A percentile compares a stretch with the other conserved stretches of the same genome.
Conservation (phyloP, 2,113 vertebrate species). For the Xiphophorus maculatus region DNA sequence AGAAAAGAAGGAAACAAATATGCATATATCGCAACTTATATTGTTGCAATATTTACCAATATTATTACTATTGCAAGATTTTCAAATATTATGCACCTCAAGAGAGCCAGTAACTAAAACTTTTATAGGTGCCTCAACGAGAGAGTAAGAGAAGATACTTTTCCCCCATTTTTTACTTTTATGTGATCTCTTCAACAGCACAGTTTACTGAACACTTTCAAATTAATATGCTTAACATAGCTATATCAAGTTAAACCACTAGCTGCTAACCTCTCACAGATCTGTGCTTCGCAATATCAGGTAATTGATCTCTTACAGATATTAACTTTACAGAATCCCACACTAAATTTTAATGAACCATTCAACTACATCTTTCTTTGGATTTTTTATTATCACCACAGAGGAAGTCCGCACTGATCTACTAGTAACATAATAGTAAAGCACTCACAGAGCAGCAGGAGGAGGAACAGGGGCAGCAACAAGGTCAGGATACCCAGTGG, state of each 20-base stretch:
- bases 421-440: neutral
- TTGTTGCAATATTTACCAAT: neutral
- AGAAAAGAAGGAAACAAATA: neutral
- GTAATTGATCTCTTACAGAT: no score
- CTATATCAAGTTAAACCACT: no score
- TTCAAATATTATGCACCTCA: neutral
- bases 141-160: neutral
- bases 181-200: no score
- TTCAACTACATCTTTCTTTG: neutral
- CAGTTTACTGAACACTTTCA: no score
- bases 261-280: no score
- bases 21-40: neutral
- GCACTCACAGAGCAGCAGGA: slow-evolving; percentile 87
- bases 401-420: slow-evolving; percentile 3
- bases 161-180: neutral
- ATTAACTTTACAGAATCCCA: no score
- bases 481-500: slow-evolving; percentile 84
- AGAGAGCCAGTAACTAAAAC: neutral
- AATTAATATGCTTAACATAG: no score
- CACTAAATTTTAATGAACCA: neutral
- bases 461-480: slow-evolving; percentile 83
- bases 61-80: neutral
- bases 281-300: no score
- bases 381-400: slow-evolving; percentile 11
- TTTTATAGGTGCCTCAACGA: no score